Evolutionary conservation across 2,888 invertebrate species (phyloP).

Genomic region (Ptilodon capucinus): DNA sequence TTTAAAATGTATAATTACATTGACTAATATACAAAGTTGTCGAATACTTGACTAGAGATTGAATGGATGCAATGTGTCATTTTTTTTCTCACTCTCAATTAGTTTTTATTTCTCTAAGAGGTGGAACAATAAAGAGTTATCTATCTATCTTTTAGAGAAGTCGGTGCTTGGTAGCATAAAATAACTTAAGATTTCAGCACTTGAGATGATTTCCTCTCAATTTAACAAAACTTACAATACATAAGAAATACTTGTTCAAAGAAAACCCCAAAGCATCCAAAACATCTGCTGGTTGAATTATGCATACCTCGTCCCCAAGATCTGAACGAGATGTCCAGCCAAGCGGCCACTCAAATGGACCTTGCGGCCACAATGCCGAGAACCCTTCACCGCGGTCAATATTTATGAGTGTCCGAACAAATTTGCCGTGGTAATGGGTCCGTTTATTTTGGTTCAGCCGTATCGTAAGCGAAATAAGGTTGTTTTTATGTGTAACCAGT

Average conservation of each 20-base stretch:
- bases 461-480: constrained; percentile 24
- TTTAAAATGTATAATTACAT: too few species aligned
- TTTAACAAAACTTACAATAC: constrained; percentile 4
- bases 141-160: too few species aligned
- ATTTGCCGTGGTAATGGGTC: constrained; percentile 43
- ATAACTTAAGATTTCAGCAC: too few species aligned
- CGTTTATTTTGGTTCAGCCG: constrained; percentile 1
- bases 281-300: constrained; percentile 49
- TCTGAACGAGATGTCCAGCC: constrained; percentile 39
- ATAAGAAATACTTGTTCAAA: constrained; percentile 25
- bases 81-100: too few species aligned
- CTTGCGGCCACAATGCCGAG: constrained; percentile 46
- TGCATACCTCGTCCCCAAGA: constrained; percentile 46
- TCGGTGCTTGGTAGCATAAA: too few species aligned
- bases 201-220: too few species aligned
- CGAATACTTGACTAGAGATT: too few species aligned
- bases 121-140: too few species aligned
- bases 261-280: constrained; percentile 21
- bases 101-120: too few species aligned
- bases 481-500: constrained; percentile 6
- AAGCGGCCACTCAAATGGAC: constrained; percentile 59
- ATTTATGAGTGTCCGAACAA: constrained; percentile 61
- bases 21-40: too few species aligned
- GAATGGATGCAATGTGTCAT: too few species aligned
- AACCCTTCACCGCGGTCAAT: constrained; percentile 61